Conservation (phyloP, 2,888 invertebrate species). For the Cremastinae sp. region DNA sequence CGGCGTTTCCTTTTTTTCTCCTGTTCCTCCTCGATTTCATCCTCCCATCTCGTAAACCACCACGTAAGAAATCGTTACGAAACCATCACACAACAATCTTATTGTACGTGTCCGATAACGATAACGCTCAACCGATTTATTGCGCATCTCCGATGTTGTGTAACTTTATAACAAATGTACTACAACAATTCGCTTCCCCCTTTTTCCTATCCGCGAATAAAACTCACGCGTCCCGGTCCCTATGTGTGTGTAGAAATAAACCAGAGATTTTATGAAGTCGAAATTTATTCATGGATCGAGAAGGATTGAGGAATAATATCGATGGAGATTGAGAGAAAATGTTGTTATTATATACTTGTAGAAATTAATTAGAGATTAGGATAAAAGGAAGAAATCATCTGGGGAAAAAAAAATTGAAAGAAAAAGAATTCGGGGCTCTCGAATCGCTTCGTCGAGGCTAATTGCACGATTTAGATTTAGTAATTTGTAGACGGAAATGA, state of each 20-base stretch:
- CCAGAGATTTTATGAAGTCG: too few species aligned
- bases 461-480: slow-evolving; percentile 77
- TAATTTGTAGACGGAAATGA: slow-evolving; percentile 78
- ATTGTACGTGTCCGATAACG: slow-evolving; percentile 54
- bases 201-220: background rate
- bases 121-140: slow-evolving; percentile 57
- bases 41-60: slow-evolving; percentile 22
- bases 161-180: slow-evolving; percentile 53
- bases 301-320: background rate
- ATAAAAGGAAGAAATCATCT: background rate
- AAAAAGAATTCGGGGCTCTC: background rate
- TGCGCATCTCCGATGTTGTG: slow-evolving; percentile 60
- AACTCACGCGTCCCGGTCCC: background rate
- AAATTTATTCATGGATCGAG: too few species aligned
- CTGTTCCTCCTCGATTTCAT: background rate
- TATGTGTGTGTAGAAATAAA: background rate
- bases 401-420: background rate
- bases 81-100: slow-evolving; percentile 61
- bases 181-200: slow-evolving; percentile 3
- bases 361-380: too few species aligned
- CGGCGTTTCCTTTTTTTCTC: slow-evolving; percentile 25
- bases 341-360: too few species aligned
- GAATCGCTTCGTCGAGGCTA: slow-evolving; percentile 42
- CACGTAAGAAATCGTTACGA: slow-evolving; percentile 57
- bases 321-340: too few species aligned